Evolutionary conservation across 2,797 vertebrate genomes (phyloP), one percentile per base, ranked within the genome.

Genomic region (Mycteria americana): DNA sequence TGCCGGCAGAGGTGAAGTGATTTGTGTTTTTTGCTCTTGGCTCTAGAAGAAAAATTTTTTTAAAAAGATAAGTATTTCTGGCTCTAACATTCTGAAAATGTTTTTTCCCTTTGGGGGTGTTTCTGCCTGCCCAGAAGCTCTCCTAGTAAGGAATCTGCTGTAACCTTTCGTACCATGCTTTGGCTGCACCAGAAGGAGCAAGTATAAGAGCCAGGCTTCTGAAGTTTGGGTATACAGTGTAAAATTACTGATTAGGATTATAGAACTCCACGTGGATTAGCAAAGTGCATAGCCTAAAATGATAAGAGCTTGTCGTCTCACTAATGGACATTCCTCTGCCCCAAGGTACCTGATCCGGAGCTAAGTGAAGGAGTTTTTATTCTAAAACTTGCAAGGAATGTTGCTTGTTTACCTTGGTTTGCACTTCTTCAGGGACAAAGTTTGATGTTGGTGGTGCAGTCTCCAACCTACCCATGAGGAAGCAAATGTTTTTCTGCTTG

Each of bases 301-400:
- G 5, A 5, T 60, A 43, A 73, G 50, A 62, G 7, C 46, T 81
- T 85, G 22, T 39, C 1, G 0, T 53, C 78, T 74, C 60, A 54
- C 54, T 51, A 48, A 17, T 23, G 39, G 89, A 37, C 68, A 35
- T 89, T 82, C 39, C 76, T 85, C 72, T 83, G 68, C 65, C 54
- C 51, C 7, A 2, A 22, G 56, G 59, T 77, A 73, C 76, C 87
- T 82, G 63, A 84, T 56, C 62, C 54, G 24, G 30, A 86, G 75
- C 60, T 46, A 48, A 43, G 54, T 67, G 69, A 91, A 88, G 63
- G 70, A 78, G 64, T 3, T 84, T 76, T 92, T 89, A 46, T 72
- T 90, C 50, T 59, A 86, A 89, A 89, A 45, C 59, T 84, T 94
- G 78, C 65, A 79, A 85, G 79, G 94, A 96, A 93, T 88, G 85